Evolutionary conservation across 2,797 vertebrate species (phyloP), one percentile per base, ranked within the genome.

Genomic region (Urophycis tenuis): DNA sequence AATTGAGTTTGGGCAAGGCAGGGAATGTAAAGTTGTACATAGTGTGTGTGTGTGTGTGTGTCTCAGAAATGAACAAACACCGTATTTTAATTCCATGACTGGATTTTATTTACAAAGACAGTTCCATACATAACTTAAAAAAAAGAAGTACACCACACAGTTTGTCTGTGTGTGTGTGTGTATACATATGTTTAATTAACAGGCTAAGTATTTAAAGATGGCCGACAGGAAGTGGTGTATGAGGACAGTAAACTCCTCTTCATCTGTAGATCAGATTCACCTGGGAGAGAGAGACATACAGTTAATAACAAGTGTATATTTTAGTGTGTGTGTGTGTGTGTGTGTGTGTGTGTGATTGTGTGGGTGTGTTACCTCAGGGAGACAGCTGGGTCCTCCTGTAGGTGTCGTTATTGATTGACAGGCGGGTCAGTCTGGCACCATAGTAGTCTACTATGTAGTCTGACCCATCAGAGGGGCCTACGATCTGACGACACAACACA

Each of bases 401-500:
- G 0, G 97, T 99, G 80, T 96, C 91, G 31, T 98, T 98, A 83
- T 93, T 97, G 83, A 98, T 96, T 77, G 92, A 93, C 82, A 99
- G 92, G 25, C 94, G 93, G 3, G 92, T 95, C 73, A 99, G 95
- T 39, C 97, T 93, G 74, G 97, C 95, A 39, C 97, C 97, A 0
- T 99, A 99, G 85, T 96, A 98, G 91, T 99, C 97, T 80, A 99
- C 96, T 35, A 99, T 98, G 88, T 98, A 99, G 92, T 92, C 94
- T 0, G 96, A 98, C 69, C 97, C 97, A 31, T 99, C 97, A 0
- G 97, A 96, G 12, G 97, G 97, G 80, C 97, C 97, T 31, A 99
- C 97, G 0, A 98, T 97, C 97, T 99, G 89, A 74, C 81, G 76
- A 15, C 25, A 74, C 72, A 78, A 41, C 69, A 75, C 22, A 34